Conservation (phyloP, 2,888 invertebrate species). For the Hymenopus coronatus region DNA sequence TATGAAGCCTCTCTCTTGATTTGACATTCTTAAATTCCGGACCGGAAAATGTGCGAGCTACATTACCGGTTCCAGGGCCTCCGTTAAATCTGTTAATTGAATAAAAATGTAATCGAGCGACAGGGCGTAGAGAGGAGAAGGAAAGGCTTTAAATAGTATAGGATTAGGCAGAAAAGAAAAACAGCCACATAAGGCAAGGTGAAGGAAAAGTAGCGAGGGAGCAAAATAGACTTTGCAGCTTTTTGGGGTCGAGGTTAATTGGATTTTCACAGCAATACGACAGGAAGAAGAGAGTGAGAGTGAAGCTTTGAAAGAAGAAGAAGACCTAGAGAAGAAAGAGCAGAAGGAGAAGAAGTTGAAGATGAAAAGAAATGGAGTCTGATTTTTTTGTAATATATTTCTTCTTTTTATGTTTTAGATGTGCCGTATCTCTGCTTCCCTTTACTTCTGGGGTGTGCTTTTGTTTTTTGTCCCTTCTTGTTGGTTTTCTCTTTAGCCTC, state of each 20-base stretch:
- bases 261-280: conserved; percentile 28
- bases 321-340: not conserved
- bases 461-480: conserved; percentile 5
- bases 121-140: not conserved
- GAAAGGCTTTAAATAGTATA: not conserved
- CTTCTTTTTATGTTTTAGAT: not conserved
- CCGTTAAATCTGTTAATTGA: conserved; percentile 5
- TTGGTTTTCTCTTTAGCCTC: not conserved
- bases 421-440: not conserved
- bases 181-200: not conserved
- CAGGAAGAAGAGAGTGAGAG: conserved; percentile 9
- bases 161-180: conserved; percentile 17
- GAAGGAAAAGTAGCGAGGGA: not conserved
- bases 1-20: not conserved
- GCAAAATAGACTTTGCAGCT: conserved; percentile 21
- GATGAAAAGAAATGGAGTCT: not conserved
- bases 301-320: conserved; percentile 1
- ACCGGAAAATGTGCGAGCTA: not conserved
- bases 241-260: conserved; percentile 28
- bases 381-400: conserved; percentile 9
- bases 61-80: not conserved
- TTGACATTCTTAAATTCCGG: not conserved
- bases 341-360: not conserved
- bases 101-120: conserved; percentile 6
- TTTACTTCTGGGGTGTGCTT: not conserved